A percentile compares a stretch with the other conserved stretches of the same genome.
Evolutionary conservation across 2,113 vertebrate species (phyloP).

Genomic region (Columba livia): DNA sequence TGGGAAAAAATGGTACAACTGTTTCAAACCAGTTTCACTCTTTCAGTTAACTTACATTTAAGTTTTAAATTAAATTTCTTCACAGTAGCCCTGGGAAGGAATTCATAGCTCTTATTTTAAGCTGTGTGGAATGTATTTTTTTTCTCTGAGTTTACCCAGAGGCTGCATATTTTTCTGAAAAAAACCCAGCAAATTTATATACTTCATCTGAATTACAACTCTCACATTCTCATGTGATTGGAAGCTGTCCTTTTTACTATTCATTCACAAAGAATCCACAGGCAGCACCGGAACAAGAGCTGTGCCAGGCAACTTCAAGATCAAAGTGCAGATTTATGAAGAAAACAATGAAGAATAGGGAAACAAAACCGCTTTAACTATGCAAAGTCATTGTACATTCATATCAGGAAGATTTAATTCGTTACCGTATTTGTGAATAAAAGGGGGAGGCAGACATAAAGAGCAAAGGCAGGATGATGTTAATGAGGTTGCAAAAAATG

Average conservation of each 20-base stretch:
- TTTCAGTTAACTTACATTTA: background rate
- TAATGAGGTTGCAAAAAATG: background rate
- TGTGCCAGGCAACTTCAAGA: constrained; percentile 12
- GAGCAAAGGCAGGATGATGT: background rate
- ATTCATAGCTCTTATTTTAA: background rate
- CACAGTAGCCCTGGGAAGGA: background rate
- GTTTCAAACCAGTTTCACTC: background rate
- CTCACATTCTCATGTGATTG: background rate
- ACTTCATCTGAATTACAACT: background rate
- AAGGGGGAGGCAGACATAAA: background rate
- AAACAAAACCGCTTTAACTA: background rate
- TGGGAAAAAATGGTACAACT: background rate
- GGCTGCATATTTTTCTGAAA: background rate
- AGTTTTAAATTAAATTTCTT: background rate
- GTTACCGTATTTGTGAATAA: background rate
- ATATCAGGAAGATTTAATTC: constrained; percentile 21
- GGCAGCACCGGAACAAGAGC: accelerated
- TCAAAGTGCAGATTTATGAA: constrained; percentile 47
- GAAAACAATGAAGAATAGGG: constrained; percentile 30
- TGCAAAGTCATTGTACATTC: background rate
- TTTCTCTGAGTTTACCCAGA: background rate
- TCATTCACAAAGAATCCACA: constrained; percentile 8
- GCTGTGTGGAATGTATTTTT: background rate
- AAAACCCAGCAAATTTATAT: background rate
- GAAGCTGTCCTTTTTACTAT: background rate